Conservation (phyloP, 2,888 invertebrate genomes). For the Lasiommata megera region DNA sequence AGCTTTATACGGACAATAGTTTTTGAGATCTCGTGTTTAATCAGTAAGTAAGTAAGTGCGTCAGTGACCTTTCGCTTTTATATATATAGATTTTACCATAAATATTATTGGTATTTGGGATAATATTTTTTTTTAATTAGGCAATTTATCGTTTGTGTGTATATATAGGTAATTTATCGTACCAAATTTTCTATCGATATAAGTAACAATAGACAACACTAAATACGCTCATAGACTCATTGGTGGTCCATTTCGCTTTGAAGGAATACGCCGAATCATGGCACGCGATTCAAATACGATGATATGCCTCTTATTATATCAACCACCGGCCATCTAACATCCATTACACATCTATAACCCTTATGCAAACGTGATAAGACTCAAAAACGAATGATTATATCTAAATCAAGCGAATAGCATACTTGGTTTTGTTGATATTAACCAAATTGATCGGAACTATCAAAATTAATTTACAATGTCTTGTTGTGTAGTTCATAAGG, state of each 20-base stretch:
- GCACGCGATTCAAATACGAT: constrained; percentile 78
- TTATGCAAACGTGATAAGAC: constrained; percentile 29
- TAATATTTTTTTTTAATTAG: too few relatives aligned
- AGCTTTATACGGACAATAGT: too few relatives aligned
- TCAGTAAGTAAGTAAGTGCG: too few relatives aligned
- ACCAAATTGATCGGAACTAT: constrained; percentile 13
- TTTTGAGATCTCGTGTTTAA: too few relatives aligned
- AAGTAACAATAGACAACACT: constrained; percentile 34
- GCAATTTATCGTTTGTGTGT: too few relatives aligned
- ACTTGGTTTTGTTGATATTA: constrained; percentile 4
- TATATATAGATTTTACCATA: too few relatives aligned
- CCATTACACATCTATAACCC: constrained; percentile 13
- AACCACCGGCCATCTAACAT: constrained; percentile 35
- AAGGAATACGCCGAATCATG: constrained; percentile 76
- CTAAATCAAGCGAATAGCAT: constrained; percentile 2
- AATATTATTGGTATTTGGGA: too few relatives aligned
- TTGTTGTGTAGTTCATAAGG: constrained; percentile 18
- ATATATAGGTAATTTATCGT: too few relatives aligned
- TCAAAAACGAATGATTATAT: constrained; percentile 24
- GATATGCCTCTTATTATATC: constrained; percentile 68
- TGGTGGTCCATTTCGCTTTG: constrained; percentile 76
- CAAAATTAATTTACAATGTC: neutral
- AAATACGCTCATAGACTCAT: constrained; percentile 52
- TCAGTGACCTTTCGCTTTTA: too few relatives aligned
- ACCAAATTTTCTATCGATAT: neutral